phyloP scores from a whole-genome alignment of 2,113 vertebrate genomes.

The Murina feae region DNA sequence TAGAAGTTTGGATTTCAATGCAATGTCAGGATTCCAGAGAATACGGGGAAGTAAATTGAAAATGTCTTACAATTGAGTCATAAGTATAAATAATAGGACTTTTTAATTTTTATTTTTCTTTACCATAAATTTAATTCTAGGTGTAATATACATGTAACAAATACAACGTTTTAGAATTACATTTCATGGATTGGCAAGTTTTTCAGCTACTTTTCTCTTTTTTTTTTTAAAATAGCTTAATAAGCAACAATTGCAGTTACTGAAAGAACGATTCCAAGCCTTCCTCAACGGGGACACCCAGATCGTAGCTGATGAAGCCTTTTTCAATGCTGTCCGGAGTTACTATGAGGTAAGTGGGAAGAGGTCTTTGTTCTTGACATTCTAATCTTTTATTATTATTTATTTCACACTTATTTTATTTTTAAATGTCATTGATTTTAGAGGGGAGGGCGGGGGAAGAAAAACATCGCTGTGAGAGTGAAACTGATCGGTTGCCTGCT shows the following conservation, averaged over 20 bases:
- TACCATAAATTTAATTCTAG: neutral
- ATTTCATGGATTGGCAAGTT: neutral
- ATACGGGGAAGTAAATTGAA: neutral
- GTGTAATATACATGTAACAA: neutral
- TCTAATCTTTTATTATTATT: neutral
- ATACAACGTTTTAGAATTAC: neutral
- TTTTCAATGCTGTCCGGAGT: slow-evolving; percentile 95
- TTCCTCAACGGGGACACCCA: slow-evolving; percentile 95
- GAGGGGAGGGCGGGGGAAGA: neutral
- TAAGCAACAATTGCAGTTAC: slow-evolving; percentile 92
- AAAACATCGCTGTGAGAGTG: neutral
- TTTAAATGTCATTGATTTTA: neutral
- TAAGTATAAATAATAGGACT: neutral
- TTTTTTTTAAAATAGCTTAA: slow-evolving; percentile 88
- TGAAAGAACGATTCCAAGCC: slow-evolving; percentile 92
- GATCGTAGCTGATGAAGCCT: slow-evolving; percentile 95
- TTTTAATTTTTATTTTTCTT: neutral
- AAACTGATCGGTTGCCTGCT: neutral
- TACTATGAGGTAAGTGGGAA: slow-evolving; percentile 90
- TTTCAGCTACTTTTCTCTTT: neutral
- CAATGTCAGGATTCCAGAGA: neutral
- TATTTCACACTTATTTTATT: neutral
- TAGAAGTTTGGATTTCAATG: neutral
- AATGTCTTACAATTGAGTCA: neutral
- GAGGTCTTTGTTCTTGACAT: neutral